Percentiles rank a stretch among this genome's conserved stretches.
These are phyloP conservation scores for Paraescarpia echinospica DNA, from an alignment of 1,140 invertebrate species.

Conservation along the genomic window DNA sequence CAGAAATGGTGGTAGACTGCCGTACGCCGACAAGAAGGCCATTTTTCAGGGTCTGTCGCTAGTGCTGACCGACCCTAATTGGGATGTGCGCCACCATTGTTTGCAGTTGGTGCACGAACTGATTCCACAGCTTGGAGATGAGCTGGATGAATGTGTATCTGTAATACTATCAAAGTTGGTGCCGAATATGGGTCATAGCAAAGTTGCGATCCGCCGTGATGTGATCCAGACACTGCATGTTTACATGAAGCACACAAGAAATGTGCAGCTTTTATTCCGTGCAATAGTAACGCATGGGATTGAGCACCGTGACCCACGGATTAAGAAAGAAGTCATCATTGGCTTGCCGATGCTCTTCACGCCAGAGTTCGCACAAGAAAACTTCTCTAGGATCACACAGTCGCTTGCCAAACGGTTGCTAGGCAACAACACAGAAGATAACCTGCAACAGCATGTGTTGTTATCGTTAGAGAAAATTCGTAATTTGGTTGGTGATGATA, in stretches of 20 bases:
- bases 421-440: slow-evolving; percentile 41
- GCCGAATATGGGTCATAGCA: slow-evolving; percentile 53
- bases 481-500: slow-evolving; percentile 46
- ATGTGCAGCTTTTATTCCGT: slow-evolving; percentile 44
- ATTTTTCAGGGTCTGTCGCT: slow-evolving; percentile 52
- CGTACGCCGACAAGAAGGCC: slow-evolving; percentile 48
- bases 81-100: slow-evolving; percentile 55
- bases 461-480: slow-evolving; percentile 51
- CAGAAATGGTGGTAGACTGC: slow-evolving; percentile 51
- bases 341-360: slow-evolving; percentile 57
- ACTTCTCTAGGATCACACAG: slow-evolving; percentile 51
- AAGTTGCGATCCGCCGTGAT: slow-evolving; percentile 49
- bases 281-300: slow-evolving; percentile 51
- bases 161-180: slow-evolving; percentile 51
- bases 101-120: slow-evolving; percentile 53
- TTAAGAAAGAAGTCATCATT: slow-evolving; percentile 50
- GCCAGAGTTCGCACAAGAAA: slow-evolving; percentile 49
- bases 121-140: slow-evolving; percentile 51
- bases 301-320: slow-evolving; percentile 48
- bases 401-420: slow-evolving; percentile 52
- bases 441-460: slow-evolving; percentile 46
- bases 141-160: slow-evolving; percentile 53
- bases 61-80: slow-evolving; percentile 48
- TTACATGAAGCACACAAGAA: slow-evolving; percentile 54
- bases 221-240: slow-evolving; percentile 54